Base-by-base conservation (phyloP, 2,888 invertebrate genomes). In the Tenthredo mesomela region DNA sequence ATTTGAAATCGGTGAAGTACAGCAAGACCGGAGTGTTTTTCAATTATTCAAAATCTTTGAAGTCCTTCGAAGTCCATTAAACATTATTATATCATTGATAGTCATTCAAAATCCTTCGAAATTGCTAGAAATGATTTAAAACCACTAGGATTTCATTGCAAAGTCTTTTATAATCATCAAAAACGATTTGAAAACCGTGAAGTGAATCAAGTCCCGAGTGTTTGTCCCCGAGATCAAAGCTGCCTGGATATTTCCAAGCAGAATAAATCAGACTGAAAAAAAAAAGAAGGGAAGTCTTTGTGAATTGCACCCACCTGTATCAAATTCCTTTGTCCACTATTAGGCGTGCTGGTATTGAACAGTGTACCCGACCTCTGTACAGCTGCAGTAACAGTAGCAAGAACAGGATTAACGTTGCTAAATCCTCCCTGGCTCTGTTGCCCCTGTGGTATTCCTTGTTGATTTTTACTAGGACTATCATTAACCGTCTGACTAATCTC, bases 311-410 rank as follows among this genome's bases (percentile, higher is more conserved):
- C 75, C 75, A 92, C 92, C 89, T 91, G 92, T 10, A 91, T 85
- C 12, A 92, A 85, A 85, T 89, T 93, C 73, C 92, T 91, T 47
- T 93, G 93, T 9, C 85, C 87, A 40, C 86, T 84, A 3, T 86
- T 86, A 0, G 91, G 88, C 6, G 89, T 90, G 12, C 88, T 88
- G 0, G 90, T 70, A 73, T 88, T 92, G 84, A 93, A 92, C 3
- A 91, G 89, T 5, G 89, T 89, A 70, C 91, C 93, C 12, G 71
- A 73, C 77, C 93, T 89, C 84, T 93, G 93, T 12, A 93, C 93
- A 6, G 93, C 92, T 1, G 93, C 93, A 0, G 93, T 92, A 1
- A 93, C 93, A 0, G 93, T 93, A 0, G 93, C 93, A 37, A 93
- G 84, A 0, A 93, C 93, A 6, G 93, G 93, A 88, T 93, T 93